Conservation (phyloP, 2,888 invertebrate species). For the Mimas tiliae region DNA sequence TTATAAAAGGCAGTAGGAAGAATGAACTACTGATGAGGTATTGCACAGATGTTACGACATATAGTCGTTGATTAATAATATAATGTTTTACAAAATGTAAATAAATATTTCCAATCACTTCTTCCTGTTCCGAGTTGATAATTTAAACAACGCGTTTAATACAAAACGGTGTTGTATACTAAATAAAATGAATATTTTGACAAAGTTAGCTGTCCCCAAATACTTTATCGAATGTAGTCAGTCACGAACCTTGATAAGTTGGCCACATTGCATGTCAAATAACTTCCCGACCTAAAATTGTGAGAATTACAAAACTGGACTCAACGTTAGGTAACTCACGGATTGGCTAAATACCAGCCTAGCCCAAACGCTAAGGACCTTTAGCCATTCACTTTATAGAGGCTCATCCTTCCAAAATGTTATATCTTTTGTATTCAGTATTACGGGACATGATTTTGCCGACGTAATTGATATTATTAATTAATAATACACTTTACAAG, state of each 20-base stretch:
- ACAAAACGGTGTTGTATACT: neutral
- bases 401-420: conserved; percentile 35
- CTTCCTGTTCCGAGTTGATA: conserved; percentile 6
- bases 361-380: conserved; percentile 24
- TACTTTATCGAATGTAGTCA: neutral
- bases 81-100: no score
- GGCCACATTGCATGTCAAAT: neutral
- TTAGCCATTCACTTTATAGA: conserved; percentile 28
- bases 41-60: neutral
- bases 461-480: neutral
- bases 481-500: neutral
- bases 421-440: conserved; percentile 16
- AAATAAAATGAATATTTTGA: neutral
- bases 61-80: no score
- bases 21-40: neutral
- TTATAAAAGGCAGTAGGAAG: conserved; percentile 9
- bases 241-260: conserved; percentile 10
- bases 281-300: conserved; percentile 12
- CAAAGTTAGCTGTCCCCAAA: neutral
- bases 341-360: conserved; percentile 29
- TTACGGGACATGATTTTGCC: neutral
- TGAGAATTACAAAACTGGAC: conserved; percentile 24
- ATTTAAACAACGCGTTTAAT: neutral
- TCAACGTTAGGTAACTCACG: conserved; percentile 26
- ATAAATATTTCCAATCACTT: neutral